Base-by-base conservation (phyloP, 2,797 vertebrate genomes). In the Tiaroga cobitis region DNA sequence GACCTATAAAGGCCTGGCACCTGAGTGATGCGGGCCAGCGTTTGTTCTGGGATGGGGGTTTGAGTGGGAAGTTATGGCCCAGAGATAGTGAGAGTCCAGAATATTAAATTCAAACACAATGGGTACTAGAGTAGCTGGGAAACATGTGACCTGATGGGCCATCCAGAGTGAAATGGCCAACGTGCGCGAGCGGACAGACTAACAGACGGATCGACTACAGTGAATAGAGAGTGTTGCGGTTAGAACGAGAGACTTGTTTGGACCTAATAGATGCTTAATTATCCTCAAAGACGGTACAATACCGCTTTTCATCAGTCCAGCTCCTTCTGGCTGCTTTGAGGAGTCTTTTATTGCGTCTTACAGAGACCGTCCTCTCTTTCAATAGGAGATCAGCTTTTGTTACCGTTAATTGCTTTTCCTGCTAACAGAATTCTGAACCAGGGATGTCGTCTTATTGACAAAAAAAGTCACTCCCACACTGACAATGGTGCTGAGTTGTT, bases 211-310 rank as follows among this genome's bases (percentile, higher is more conserved):
- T 10, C 26, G 7, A 46, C 69, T 63, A 39, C 46, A 54, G 24
- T 39, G 49, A 70, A 70, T 39, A 46, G 70, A 82, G 41, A 81
- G 34, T 18, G 34, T 37, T 59, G 3, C 16, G 16, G 34, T 26
- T 54, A 59, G 68, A 59, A 54, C 16, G 9, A 70, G 73, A 78
- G 63, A 51, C 61, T 49, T 61, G 70, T 67, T 61, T 54, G 69
- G 43, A 70, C 75, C 67, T 85, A 67, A 84, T 61, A 81, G 77
- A 74, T 72, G 67, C 70, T 82, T 85, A 80, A 83, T 86, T 79
- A 82, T 85, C 77, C 39, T 80, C 46, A 77, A 61, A 76, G 68
- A 51, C 21, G 0, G 37, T 77, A 82, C 82, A 81, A 78, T 56
- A 46, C 74, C 9, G 34, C 85, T 80, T 79, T 85, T 72, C 41